These are phyloP conservation scores for Aphrophora alni DNA, from an alignment of 2,888 invertebrate species.

Conservation along the genomic window DNA sequence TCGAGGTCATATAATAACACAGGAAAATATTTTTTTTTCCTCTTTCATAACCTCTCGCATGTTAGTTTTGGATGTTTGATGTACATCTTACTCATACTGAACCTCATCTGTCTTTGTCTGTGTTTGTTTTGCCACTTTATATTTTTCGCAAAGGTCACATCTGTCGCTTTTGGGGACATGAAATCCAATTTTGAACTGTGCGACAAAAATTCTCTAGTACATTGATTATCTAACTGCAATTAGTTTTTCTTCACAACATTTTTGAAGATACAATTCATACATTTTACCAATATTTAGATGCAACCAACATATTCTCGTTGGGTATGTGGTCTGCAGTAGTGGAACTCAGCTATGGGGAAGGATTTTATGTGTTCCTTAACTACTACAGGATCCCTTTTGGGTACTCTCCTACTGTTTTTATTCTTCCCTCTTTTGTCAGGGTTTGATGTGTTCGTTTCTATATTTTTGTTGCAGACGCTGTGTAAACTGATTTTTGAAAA, in stretches of 20 bases:
- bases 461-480: slow-evolving; percentile 26
- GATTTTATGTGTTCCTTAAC: slow-evolving; percentile 29
- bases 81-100: slow-evolving; percentile 10
- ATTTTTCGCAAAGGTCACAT: slow-evolving; percentile 32
- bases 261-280: slow-evolving; percentile 31
- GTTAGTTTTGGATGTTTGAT: slow-evolving; percentile 16
- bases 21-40: background rate
- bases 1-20: too few species aligned
- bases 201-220: slow-evolving; percentile 30
- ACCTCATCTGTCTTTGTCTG: slow-evolving; percentile 23
- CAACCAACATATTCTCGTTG: slow-evolving; percentile 23
- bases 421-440: slow-evolving; percentile 24
- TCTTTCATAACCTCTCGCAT: slow-evolving; percentile 24
- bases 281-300: slow-evolving; percentile 30
- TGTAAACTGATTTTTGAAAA: slow-evolving; percentile 35
- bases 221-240: slow-evolving; percentile 21
- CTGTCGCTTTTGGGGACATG: slow-evolving; percentile 26
- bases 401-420: slow-evolving; percentile 26
- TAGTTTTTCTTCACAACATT: slow-evolving; percentile 22
- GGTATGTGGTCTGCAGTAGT: slow-evolving; percentile 33
- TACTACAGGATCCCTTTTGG: slow-evolving; percentile 11
- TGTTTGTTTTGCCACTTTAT: slow-evolving; percentile 21
- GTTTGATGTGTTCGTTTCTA: slow-evolving; percentile 28
- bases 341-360: slow-evolving; percentile 28
- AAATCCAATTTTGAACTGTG: slow-evolving; percentile 23